phyloP scores from a whole-genome alignment of 2,888 invertebrate species.

The Oligia strigilis region DNA sequence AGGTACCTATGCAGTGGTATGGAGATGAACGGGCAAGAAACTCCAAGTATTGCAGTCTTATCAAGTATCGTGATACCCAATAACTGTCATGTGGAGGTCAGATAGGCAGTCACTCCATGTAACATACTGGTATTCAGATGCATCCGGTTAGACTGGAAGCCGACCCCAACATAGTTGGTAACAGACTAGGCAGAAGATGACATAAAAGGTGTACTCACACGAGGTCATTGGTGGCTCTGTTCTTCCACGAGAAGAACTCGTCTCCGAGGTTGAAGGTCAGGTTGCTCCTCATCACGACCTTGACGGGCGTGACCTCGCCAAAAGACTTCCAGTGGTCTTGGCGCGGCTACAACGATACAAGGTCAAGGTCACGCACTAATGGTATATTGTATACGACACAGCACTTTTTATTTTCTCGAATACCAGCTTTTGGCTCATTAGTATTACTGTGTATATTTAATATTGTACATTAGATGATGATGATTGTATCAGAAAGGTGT shows the following conservation, averaged over 20 bases:
- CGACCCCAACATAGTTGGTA: not conserved
- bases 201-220: slow-evolving; percentile 69
- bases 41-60: too few species aligned
- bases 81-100: not conserved
- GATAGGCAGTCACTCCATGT: not conserved
- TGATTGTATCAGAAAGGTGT: too few species aligned
- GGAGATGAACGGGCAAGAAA: too few species aligned
- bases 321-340: not conserved
- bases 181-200: not conserved
- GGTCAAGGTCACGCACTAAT: too few species aligned
- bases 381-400: too few species aligned
- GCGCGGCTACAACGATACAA: slow-evolving; percentile 8
- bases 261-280: slow-evolving; percentile 85
- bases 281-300: slow-evolving; percentile 83
- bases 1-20: too few species aligned
- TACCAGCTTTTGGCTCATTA: too few species aligned
- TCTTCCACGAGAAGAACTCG: slow-evolving; percentile 79
- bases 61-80: not conserved
- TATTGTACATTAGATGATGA: too few species aligned
- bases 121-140: not conserved
- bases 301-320: slow-evolving; percentile 70
- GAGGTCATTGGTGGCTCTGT: slow-evolving; percentile 65
- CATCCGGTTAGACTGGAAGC: not conserved
- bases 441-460: too few species aligned
- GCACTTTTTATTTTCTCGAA: too few species aligned